phyloP scores from a whole-genome alignment of 2,888 invertebrate genomes.

The Limnephilus lunatus region DNA sequence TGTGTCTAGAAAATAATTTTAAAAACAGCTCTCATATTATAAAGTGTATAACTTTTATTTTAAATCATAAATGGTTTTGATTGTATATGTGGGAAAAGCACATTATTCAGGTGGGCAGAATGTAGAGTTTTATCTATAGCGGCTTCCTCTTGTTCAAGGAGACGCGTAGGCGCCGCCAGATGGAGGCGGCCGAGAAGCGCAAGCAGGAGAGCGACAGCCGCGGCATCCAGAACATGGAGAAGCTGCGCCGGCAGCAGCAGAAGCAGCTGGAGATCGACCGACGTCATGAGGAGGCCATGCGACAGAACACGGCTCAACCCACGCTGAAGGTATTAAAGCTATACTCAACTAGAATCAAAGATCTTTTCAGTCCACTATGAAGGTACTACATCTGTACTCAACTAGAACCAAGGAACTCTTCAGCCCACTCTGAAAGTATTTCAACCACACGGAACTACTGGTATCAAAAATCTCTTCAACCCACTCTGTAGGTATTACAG shows the following conservation, averaged over 20 bases:
- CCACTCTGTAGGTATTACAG: conserved; percentile 59
- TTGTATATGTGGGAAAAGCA: conserved; percentile 1
- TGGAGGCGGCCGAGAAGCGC: conserved; percentile 83
- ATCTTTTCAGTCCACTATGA: not conserved
- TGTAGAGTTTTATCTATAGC: conserved; percentile 10
- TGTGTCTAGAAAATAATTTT: not conserved
- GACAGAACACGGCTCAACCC: conserved; percentile 66
- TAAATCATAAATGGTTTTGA: not conserved
- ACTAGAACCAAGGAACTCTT: not conserved
- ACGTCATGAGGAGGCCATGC: conserved; percentile 76
- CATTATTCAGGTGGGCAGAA: not conserved
- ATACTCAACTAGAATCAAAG: not conserved
- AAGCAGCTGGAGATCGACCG: conserved; percentile 78
- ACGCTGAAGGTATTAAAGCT: conserved; percentile 59
- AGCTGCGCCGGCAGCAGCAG: conserved; percentile 79
- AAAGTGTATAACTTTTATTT: not conserved
- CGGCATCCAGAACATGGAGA: conserved; percentile 82
- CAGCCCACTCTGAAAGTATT: not conserved
- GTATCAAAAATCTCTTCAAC: not conserved
- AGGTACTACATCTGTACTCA: not conserved
- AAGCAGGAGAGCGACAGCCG: conserved; percentile 78
- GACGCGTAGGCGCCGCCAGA: conserved; percentile 80
- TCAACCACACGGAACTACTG: not conserved
- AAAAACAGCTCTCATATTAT: not conserved
- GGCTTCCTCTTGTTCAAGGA: conserved; percentile 73